Base-by-base conservation (phyloP, 2,888 invertebrate species). In the Tiliacea citrago region DNA sequence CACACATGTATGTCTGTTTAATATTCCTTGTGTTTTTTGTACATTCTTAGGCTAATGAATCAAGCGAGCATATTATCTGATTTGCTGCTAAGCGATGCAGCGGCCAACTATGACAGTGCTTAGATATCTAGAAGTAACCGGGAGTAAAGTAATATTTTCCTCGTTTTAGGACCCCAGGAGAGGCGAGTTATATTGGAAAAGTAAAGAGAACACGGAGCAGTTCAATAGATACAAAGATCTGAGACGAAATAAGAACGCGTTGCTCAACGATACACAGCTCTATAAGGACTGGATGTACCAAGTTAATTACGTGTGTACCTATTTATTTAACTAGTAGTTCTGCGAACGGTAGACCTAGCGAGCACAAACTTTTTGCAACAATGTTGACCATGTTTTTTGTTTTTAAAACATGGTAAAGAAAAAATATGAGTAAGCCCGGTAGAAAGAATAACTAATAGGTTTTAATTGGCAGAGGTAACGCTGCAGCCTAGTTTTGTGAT, bases 181-280 rank as follows among this genome's bases (percentile, higher is more conserved):
- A 87, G 91, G 93, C 18, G 96, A 95, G 73, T 90, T 90, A 68
- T 92, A 94, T 73, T 96, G 96, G 96, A 89, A 85, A 75, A 87
- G 86, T 55, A 96, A 95, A 80, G 96, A 96, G 76, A 93, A 93
- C 29, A 88, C 82, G 0, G 96, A 96, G 77, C 96, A 96, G 85
- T 83, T 82, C 0, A 92, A 91, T 78, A 89, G 95, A 39, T 96
- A 96, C 77, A 88, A 81, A 53, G 89, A 93, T 69, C 84, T 96
- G 60, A 90, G 95, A 21, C 88, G 87, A 1, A 90, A 95, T 75
- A 96, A 96, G 77, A 86, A 90, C 18, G 90, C 86, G 63, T 88
- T 96, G 1, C 90, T 95, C 0, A 93, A 91, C 47, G 87, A 87
- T 0, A 85, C 86, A 1, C 91, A 91, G 53, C 85, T 90, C 12